Evolutionary conservation across 2,797 vertebrate genomes (phyloP), one percentile per base, ranked within the genome.

Genomic region (Eospalax fontanierii): DNA sequence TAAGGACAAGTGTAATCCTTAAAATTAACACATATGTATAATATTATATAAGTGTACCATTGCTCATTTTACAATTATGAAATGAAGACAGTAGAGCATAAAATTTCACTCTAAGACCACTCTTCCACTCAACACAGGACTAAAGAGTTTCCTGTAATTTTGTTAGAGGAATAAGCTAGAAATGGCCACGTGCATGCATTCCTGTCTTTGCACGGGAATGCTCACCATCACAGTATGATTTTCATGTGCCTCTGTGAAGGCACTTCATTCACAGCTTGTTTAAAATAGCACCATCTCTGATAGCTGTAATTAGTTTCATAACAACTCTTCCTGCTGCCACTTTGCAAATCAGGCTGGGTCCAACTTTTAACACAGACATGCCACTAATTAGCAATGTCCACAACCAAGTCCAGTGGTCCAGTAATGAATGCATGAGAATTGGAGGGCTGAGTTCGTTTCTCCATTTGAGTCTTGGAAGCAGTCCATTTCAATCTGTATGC

Each of bases 291-390:
- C 93, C 93, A 97, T 97, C 96, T 97, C 96, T 97, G 98, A 98
- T 97, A 98, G 96, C 87, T 95, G 79, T 97, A 98, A 98, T 98
- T 98, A 97, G 94, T 97, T 97, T 98, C 96, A 95, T 97, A 97
- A 97, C 92, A 97, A 97, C 90, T 97, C 94, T 97, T 98, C 86
- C 95, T 95, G 93, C 96, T 95, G 96, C 97, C 98, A 96, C 95
- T 98, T 92, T 75, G 97, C 83, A 73, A 97, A 82, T 81, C 85
- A 97, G 90, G 14, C 95, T 8, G 73, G 94, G 83, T 94, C 85
- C 96, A 97, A 86, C 74, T 96, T 95, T 96, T 97, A 0, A 91
- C 94, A 90, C 76, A 95, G 92, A 85, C 86, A 26, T 95, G 95
- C 75, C 79, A 92, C 95, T 97, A 98, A 98, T 98, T 97, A 98